phyloP scores from a whole-genome alignment of 92 coral and sea anemone species.

The Zoanthus sansibaricus region DNA sequence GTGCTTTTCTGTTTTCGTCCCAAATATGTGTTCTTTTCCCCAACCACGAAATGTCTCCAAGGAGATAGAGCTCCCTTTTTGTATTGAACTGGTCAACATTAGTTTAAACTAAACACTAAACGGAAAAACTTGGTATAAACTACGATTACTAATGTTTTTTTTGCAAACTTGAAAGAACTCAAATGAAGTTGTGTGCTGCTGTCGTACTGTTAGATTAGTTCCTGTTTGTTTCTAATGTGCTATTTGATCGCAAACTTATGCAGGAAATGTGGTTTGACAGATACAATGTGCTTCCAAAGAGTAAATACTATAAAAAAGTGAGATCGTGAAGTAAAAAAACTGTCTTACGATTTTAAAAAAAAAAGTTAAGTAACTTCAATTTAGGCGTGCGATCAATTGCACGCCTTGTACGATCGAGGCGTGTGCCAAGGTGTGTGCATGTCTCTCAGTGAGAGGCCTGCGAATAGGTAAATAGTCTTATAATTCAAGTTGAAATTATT shows the following conservation, averaged over 20 bases:
- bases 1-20: slow-evolving; percentile 2
- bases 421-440: too few species aligned
- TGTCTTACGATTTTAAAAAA: too few species aligned
- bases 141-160: slow-evolving; percentile 15
- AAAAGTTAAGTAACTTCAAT: too few species aligned
- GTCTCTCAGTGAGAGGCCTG: too few species aligned
- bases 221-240: slow-evolving; percentile 12
- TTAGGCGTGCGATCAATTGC: too few species aligned
- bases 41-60: slow-evolving; percentile 5
- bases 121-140: slow-evolving; percentile 18
- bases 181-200: slow-evolving; percentile 5
- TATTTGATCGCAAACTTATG: background rate
- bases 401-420: too few species aligned
- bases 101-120: slow-evolving; percentile 15
- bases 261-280: slow-evolving; percentile 10
- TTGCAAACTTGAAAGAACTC: slow-evolving; percentile 7
- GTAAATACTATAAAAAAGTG: too few species aligned
- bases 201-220: slow-evolving; percentile 17
- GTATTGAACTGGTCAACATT: slow-evolving; percentile 5
- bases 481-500: too few species aligned
- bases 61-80: background rate
- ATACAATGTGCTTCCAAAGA: too few species aligned
- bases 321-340: too few species aligned
- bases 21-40: background rate
- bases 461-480: too few species aligned